Conservation (phyloP, 2,797 vertebrate genomes). For the Bryconaethiops microstoma region DNA sequence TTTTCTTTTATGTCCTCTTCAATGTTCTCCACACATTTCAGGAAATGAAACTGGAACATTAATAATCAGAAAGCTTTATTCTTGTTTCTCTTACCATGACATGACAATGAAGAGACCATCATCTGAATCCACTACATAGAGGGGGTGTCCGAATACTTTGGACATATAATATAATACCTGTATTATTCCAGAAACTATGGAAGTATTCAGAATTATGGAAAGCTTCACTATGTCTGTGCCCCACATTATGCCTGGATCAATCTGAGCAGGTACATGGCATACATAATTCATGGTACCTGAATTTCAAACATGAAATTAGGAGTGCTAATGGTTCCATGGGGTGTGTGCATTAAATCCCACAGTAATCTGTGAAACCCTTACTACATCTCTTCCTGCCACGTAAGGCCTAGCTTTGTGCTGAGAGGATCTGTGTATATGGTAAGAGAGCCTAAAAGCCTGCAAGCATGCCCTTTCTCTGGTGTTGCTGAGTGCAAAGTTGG, state of each 20-base stretch:
- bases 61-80: too few species aligned
- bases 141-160: too few species aligned
- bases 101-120: too few species aligned
- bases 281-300: constrained; percentile 7
- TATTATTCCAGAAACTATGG: background rate
- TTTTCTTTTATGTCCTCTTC: too few species aligned
- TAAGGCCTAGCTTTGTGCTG: background rate
- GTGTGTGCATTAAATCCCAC: constrained; percentile 24
- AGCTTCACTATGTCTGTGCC: background rate
- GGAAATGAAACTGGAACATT: too few species aligned
- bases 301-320: constrained; percentile 13
- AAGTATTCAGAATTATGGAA: background rate
- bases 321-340: constrained; percentile 39
- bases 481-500: constrained; percentile 35
- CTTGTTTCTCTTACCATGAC: too few species aligned
- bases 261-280: constrained; percentile 3
- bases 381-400: constrained; percentile 1
- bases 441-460: constrained; percentile 1
- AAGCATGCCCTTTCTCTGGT: constrained; percentile 16
- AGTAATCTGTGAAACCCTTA: constrained; percentile 42
- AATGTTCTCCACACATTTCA: too few species aligned
- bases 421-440: background rate
- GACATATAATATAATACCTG: too few species aligned
- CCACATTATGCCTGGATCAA: constrained; percentile 12
- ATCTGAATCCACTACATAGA: too few species aligned